Percentiles rank a stretch among this genome's conserved stretches.
These are phyloP conservation scores for Mystacornis crossleyi DNA, from an alignment of 2,113 vertebrate species.

Conservation along the genomic window DNA sequence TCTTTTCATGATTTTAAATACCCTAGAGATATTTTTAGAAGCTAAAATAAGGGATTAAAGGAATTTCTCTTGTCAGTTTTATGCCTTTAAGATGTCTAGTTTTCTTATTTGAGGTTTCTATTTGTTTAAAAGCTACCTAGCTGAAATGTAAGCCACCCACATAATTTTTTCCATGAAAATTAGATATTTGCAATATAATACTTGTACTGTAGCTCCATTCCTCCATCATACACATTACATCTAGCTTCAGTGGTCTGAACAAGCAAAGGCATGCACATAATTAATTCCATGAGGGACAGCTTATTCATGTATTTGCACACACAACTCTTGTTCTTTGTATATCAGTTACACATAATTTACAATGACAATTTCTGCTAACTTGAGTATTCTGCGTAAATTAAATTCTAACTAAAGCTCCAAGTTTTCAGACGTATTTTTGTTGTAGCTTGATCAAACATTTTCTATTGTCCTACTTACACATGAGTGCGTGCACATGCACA, in stretches of 20 bases:
- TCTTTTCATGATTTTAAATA: neutral
- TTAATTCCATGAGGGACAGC: slow-evolving; percentile 41
- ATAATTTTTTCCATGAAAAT: slow-evolving; percentile 16
- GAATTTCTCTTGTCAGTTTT: neutral
- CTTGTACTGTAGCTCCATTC: neutral
- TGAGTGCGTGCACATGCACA: neutral
- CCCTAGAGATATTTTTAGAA: neutral
- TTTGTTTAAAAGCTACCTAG: slow-evolving; percentile 5
- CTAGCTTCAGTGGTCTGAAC: slow-evolving; percentile 18
- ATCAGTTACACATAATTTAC: slow-evolving; percentile 44
- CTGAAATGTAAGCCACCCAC: slow-evolving; percentile 16
- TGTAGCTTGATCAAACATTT: neutral
- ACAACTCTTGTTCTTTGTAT: neutral
- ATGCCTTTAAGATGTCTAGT: neutral
- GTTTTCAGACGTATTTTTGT: neutral
- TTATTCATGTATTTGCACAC: neutral
- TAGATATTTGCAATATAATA: slow-evolving; percentile 1
- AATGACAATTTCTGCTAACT: slow-evolving; percentile 5
- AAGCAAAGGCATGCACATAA: slow-evolving; percentile 31
- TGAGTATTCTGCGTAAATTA: neutral
- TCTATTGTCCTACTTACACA: neutral
- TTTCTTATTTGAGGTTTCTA: neutral
- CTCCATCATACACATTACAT: neutral
- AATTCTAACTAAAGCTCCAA: slow-evolving; percentile 32
- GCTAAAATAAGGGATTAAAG: slow-evolving; percentile 3